Conservation (phyloP, 1,140 invertebrate genomes). For the Pseudomyrmex concolor region DNA sequence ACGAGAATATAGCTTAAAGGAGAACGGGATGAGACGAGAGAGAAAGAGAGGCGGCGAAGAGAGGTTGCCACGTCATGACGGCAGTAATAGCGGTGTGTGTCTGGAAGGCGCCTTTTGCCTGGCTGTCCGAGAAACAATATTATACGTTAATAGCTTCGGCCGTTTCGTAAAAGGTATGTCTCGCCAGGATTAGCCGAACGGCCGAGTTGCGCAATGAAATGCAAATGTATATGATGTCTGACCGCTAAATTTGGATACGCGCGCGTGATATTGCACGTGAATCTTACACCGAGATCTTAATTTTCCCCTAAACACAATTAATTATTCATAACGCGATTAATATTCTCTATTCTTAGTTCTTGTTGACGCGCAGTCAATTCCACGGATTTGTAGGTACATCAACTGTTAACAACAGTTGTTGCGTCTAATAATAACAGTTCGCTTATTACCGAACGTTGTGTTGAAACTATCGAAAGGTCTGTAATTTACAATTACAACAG, state of each 20-base stretch:
- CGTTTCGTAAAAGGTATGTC: constrained; percentile 17
- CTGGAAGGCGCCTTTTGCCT: constrained; percentile 45
- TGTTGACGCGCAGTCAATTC: not conserved
- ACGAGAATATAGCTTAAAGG: constrained; percentile 60
- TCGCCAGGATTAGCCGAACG: constrained; percentile 44
- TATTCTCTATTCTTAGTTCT: not conserved
- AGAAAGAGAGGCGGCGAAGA: not conserved
- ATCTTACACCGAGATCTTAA: not conserved
- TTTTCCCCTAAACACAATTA: constrained; percentile 4
- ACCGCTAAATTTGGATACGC: constrained; percentile 9
- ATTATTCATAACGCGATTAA: constrained; percentile 1
- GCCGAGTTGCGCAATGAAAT: constrained; percentile 43
- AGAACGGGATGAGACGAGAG: constrained; percentile 9
- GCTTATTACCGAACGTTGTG: too few species aligned
- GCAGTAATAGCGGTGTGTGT: constrained; percentile 60
- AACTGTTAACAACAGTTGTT: too few species aligned
- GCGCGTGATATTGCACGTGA: not conserved
- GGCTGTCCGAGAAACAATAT: constrained; percentile 20
- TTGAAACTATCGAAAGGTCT: not conserved
- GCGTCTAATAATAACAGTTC: too few species aligned
- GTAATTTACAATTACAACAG: constrained; percentile 13
- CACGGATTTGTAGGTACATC: not conserved
- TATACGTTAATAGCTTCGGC: constrained; percentile 39
- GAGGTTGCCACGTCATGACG: constrained; percentile 35
- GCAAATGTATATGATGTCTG: constrained; percentile 16